Evolutionary conservation across 2,888 invertebrate genomes (phyloP), one percentile per base, ranked within the genome.

Genomic region (Strigamia maritima): DNA sequence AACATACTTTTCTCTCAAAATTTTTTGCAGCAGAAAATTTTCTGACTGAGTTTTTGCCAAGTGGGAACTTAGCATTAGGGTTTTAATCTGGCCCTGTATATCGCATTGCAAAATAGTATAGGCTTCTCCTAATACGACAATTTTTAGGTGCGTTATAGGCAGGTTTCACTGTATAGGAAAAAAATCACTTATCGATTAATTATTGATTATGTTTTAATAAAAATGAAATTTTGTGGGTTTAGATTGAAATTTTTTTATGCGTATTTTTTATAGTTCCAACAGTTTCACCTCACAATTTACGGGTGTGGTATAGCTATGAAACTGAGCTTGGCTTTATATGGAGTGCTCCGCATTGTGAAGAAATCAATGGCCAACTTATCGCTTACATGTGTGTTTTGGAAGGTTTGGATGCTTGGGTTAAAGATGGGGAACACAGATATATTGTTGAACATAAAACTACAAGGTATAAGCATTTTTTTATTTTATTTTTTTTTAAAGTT

Each of bases 301-400:
- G 70, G 2, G 19, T 70, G 14, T 78, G 78, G 78, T 78, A 78
- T 24, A 31, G 38, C 22, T 70, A 78, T n/a, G 70, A 65, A 28
- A 70, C 65, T 8, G 78, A 78, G 38, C 35, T 78, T 35, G 78
- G 78, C 31, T 78, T 78, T 35, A 78, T 70, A 16, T 78, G 78
- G 78, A 26, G 38, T 35, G 70, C 31, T 24, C 78, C 78, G n/a
- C 19, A 24, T 16, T 78, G 78, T 35, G 19, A 70, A 28, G 19
- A 31, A 24, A 70, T 26, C 22, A 24, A 70, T 16, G 78, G 78
- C 16, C 65, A 70, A 38, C 65, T 70, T 19, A 35, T 49, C n/a
- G 78, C 78, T 16, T 78, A 78, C 49, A 26, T 78, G 70, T 65
- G 65, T 22, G 38, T 78, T 24, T 19, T 78, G 14, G 49, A 78